phyloP scores from a whole-genome alignment of 1,140 invertebrate genomes.

The Drosophila truncata region DNA sequence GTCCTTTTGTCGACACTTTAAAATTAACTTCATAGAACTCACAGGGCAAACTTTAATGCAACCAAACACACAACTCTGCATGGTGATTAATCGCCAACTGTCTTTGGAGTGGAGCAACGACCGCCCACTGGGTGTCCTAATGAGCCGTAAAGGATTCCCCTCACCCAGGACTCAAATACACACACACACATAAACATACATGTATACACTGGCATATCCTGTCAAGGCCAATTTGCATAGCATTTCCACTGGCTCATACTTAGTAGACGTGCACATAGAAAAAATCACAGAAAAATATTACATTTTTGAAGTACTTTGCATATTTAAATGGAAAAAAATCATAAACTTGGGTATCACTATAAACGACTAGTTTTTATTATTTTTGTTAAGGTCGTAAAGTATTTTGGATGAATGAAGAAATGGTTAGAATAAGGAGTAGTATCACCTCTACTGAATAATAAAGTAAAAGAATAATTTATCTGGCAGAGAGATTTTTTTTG shows the following conservation, averaged over 20 bases:
- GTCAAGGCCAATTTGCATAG: conserved; percentile 49
- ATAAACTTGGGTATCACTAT: neutral
- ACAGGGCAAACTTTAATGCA: conserved; percentile 37
- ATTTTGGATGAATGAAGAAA: neutral
- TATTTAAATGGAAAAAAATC: conserved; percentile 2
- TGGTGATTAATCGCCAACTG: conserved; percentile 40
- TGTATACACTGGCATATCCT: conserved; percentile 4
- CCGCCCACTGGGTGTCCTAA: conserved; percentile 44
- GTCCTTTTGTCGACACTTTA: conserved; percentile 47
- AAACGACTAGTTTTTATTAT: neutral
- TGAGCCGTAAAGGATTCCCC: conserved; percentile 50
- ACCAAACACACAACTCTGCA: conserved; percentile 2
- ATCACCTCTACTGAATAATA: no score
- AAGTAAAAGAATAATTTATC: neutral
- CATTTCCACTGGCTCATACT: conserved; percentile 37
- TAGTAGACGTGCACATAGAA: conserved; percentile 16
- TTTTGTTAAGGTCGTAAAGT: neutral
- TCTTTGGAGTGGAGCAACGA: conserved; percentile 5
- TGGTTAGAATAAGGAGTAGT: neutral
- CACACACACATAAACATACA: conserved; percentile 1
- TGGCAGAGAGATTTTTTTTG: neutral
- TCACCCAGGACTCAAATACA: no score
- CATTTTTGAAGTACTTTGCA: conserved; percentile 1
- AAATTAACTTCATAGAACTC: conserved; percentile 65
- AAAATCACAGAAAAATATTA: conserved; percentile 13